Evolutionary conservation across 2,888 invertebrate genomes (phyloP).

Genomic region (Eudasyphora cyanicolor): DNA sequence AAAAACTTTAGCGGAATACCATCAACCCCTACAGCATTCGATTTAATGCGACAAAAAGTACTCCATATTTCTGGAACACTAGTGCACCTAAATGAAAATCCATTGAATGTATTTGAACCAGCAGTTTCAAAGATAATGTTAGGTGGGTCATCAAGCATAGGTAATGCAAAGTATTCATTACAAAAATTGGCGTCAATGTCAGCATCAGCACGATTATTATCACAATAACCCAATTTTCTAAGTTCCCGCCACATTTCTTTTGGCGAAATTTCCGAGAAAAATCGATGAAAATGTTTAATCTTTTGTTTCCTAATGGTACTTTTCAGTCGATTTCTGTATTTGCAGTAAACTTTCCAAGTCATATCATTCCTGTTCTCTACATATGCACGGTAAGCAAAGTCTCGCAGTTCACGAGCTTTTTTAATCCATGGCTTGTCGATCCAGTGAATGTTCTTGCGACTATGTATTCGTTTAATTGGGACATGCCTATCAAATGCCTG

Average conservation of each 20-base stretch:
- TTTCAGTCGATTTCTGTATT: constrained; percentile 2
- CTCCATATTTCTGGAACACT: no score
- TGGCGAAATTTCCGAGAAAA: neutral
- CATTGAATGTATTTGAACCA: no score
- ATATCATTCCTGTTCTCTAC: neutral
- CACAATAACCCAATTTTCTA: neutral
- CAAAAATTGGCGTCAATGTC: no score
- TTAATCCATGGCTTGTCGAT: neutral
- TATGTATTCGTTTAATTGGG: neutral
- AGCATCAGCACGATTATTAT: no score
- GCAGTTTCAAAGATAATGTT: no score
- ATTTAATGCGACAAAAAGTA: no score
- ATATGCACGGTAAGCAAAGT: neutral
- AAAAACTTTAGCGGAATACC: no score
- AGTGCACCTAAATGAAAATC: no score
- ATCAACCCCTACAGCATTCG: no score
- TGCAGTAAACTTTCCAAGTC: neutral
- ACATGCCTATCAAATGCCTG: no score
- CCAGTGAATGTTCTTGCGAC: neutral
- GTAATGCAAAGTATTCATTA: no score
- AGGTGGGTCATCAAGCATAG: no score
- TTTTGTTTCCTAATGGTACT: constrained; percentile 1
- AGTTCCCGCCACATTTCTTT: neutral
- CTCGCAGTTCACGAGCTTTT: neutral
- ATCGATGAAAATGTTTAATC: neutral